These are phyloP conservation scores for Synanthedon formicaeformis DNA, from an alignment of 2,888 invertebrate genomes.

Conservation along the genomic window DNA sequence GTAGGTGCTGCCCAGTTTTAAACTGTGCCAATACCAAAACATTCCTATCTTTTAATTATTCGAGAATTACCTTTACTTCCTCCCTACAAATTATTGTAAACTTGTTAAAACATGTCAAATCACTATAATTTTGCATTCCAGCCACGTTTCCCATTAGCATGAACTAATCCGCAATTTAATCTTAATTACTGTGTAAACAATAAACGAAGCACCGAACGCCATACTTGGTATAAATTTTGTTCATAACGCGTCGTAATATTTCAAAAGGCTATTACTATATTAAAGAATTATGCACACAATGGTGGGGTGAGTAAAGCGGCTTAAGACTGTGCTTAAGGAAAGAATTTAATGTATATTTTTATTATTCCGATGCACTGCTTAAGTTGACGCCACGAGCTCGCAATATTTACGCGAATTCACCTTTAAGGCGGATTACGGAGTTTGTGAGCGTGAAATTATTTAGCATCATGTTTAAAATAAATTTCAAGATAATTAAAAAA, in stretches of 20 bases:
- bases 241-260: constrained; percentile 43
- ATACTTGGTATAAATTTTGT: constrained; percentile 42
- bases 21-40: neutral
- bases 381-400: neutral
- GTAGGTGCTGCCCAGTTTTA: no score
- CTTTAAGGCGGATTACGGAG: no score
- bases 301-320: constrained; percentile 2
- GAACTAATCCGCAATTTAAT: constrained; percentile 24
- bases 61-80: neutral
- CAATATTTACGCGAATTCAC: no score
- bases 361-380: neutral
- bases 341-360: constrained; percentile 32
- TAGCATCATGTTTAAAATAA: no score
- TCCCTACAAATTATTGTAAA: neutral
- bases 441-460: neutral
- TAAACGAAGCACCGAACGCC: constrained; percentile 30
- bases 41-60: neutral
- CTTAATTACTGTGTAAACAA: constrained; percentile 49
- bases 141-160: constrained; percentile 33
- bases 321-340: constrained; percentile 24
- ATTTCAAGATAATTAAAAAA: no score
- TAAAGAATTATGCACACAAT: constrained; percentile 47
- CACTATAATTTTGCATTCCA: constrained; percentile 3
- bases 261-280: constrained; percentile 38
- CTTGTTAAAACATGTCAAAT: neutral